Conservation (phyloP, 2,888 invertebrate species). For the Neelides folsomi region DNA sequence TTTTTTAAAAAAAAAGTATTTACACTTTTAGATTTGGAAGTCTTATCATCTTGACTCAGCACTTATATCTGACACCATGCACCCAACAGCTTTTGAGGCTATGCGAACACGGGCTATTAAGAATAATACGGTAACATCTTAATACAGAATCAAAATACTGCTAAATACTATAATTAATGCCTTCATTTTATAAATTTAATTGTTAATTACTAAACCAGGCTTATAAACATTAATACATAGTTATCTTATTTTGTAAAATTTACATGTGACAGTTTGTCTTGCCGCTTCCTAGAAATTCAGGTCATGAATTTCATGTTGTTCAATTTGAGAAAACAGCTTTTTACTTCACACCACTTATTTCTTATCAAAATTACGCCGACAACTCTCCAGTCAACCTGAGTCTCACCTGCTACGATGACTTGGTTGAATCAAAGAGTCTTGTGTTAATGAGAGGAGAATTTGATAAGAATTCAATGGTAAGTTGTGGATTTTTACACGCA, state of each 20-base stretch:
- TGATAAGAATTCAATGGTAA: constrained; percentile 56
- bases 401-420: constrained; percentile 63
- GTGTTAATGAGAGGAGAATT: constrained; percentile 76
- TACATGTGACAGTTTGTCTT: constrained; percentile 49
- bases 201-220: no score
- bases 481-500: constrained; percentile 3
- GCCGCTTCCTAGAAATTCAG: constrained; percentile 64
- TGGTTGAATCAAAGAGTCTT: constrained; percentile 54
- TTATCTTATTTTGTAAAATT: neutral
- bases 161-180: no score
- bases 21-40: neutral
- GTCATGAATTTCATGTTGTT: constrained; percentile 71
- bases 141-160: no score
- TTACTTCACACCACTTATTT: constrained; percentile 71
- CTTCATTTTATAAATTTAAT: no score
- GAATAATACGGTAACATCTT: no score
- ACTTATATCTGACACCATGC: no score
- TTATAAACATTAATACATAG: no score
- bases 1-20: neutral
- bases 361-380: constrained; percentile 73
- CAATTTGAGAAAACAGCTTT: constrained; percentile 59
- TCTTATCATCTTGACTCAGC: no score
- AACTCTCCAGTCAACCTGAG: constrained; percentile 78
- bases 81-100: no score
- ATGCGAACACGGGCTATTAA: no score